These are phyloP conservation scores for Limnephilus marmoratus DNA, from an alignment of 2,888 invertebrate species.

Conservation along the genomic window DNA sequence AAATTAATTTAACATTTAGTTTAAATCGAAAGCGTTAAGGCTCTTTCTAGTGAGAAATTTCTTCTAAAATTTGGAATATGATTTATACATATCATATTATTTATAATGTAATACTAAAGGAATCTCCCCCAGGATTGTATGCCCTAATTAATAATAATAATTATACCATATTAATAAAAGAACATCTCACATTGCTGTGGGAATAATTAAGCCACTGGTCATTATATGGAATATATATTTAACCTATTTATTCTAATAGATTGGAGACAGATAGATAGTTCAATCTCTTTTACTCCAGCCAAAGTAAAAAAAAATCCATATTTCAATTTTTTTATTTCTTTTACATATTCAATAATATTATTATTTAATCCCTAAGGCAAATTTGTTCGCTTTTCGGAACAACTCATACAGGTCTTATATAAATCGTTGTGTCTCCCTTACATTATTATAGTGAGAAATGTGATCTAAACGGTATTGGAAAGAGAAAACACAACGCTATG, in stretches of 20 bases:
- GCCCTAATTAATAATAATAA: not conserved
- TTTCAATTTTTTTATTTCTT: no score
- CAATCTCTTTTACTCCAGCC: conserved; percentile 26
- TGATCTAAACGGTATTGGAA: no score
- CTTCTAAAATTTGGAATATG: conserved; percentile 45
- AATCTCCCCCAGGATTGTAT: not conserved
- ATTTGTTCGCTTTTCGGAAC: no score
- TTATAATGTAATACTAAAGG: conserved; percentile 5
- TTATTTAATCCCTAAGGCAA: no score
- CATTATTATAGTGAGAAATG: no score
- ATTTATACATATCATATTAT: conserved; percentile 36
- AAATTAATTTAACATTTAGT: conserved; percentile 41
- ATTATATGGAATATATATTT: conserved; percentile 34
- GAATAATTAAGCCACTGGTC: conserved; percentile 46
- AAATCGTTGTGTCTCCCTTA: no score
- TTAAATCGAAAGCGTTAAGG: conserved; percentile 29
- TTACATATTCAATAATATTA: no score
- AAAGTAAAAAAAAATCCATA: not conserved
- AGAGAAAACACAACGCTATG: no score
- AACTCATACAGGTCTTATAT: no score
- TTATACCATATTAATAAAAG: not conserved
- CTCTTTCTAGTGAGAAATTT: conserved; percentile 39
- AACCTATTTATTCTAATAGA: conserved; percentile 30
- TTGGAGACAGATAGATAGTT: not conserved
- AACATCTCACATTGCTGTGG: conserved; percentile 14